A percentile compares a stretch with the other conserved stretches of the same genome.
These are phyloP conservation scores for Amphiprion clarkii DNA, from an alignment of 2,797 vertebrate genomes.

Conservation along the genomic window DNA sequence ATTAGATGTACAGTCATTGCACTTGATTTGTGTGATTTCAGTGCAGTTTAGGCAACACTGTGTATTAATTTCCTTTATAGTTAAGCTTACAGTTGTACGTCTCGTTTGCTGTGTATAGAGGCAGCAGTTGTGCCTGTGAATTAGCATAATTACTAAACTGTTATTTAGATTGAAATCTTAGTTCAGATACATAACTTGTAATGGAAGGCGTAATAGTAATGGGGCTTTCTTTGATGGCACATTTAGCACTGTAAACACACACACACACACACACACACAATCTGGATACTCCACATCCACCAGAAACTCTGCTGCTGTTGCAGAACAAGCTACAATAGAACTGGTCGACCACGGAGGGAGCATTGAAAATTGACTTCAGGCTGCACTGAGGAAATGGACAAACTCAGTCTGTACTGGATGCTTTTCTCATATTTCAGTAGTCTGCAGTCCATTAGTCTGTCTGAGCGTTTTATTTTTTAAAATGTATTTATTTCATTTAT, in stretches of 20 bases:
- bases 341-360: constrained; percentile 33
- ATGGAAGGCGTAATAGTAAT: neutral
- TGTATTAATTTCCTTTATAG: neutral
- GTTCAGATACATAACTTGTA: neutral
- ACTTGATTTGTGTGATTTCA: neutral
- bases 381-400: constrained; percentile 43
- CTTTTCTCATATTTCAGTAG: constrained; percentile 29
- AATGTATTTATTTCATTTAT: constrained; percentile 2
- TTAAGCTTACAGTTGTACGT: too few relatives aligned
- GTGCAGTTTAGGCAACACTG: neutral
- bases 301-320: constrained; percentile 27
- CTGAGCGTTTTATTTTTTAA: neutral
- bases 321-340: constrained; percentile 34
- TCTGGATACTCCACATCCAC: constrained; percentile 27
- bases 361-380: constrained; percentile 46
- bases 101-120: too few relatives aligned
- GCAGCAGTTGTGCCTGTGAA: too few relatives aligned
- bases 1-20: too few relatives aligned
- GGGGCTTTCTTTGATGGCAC: neutral
- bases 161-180: too few relatives aligned
- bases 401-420: constrained; percentile 12
- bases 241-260: neutral
- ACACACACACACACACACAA: neutral
- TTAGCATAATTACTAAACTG: too few relatives aligned
- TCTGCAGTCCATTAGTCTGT: constrained; percentile 11